Conservation (phyloP, 2,113 vertebrate genomes). For the Corythaixoides concolor region DNA sequence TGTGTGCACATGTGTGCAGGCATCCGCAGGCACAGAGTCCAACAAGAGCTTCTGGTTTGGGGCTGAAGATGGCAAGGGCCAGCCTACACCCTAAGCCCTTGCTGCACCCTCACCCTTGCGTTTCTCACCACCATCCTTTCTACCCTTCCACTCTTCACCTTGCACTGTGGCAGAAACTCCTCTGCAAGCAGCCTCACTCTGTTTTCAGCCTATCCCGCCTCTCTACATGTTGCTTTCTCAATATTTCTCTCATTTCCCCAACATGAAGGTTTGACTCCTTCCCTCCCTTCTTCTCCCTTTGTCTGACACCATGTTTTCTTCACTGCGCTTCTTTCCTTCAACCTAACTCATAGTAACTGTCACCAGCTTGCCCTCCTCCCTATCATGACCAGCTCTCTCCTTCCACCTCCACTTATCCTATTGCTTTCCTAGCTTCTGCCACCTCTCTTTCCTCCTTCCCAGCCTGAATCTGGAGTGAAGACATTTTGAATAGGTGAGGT, state of each 20-base stretch:
- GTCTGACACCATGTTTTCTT: not conserved
- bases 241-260: not conserved
- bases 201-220: not conserved
- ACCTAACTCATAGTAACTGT: rapidly evolving
- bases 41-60: not conserved
- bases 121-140: not conserved
- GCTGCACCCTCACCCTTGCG: not conserved
- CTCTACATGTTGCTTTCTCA: not conserved
- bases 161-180: not conserved
- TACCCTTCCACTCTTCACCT: no score
- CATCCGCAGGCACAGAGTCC: rapidly evolving
- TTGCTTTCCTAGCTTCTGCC: not conserved
- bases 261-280: not conserved
- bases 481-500: rapidly evolving
- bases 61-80: not conserved
- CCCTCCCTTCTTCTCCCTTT: rapidly evolving
- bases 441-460: not conserved
- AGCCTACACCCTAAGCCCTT: not conserved
- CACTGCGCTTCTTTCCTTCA: not conserved
- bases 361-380: rapidly evolving
- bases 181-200: not conserved
- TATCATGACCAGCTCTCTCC: not conserved
- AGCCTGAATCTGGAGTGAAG: not conserved
- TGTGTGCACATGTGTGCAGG: no score
- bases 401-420: not conserved